Base-by-base conservation (phyloP, 2,888 invertebrate species). In the Polyommatus iphigenia region DNA sequence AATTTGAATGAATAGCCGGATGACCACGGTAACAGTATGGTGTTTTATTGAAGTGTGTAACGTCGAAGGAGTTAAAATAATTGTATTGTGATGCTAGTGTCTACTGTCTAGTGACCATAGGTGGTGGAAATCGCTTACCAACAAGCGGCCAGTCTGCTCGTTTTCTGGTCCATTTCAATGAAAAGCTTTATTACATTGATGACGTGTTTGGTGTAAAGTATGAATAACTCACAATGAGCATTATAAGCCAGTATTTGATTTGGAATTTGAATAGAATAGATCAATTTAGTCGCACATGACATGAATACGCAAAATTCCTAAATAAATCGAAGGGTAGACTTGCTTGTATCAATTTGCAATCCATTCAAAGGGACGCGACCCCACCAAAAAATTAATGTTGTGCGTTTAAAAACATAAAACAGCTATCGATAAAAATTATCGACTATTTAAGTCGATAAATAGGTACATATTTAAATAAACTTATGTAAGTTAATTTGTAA, bases 251-350 rank as follows among this genome's bases (percentile, higher is more conserved):
- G 80, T 79, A 81, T 83, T 84, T 82, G 84, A 85, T 84, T 84
- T 81, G 81, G 79, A 80, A 80, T 82, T 82, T 77, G 79, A 82
- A 81, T 81, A 83, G 84, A 85, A 85, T 84, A 80, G 83, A 81
- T 81, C 85, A 85, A 85, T 85, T 85, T 83, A 82, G 83, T 82
- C 82, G 81, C 79, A 82, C 86, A 85, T 84, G 87, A 85, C 85
- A 83, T 89, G 90, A 90, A 91, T 91, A 89, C 87, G 87, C 87
- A 88, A 90, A 89, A 90, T 89, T 89, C 88, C 86, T 88, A 90
- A 90, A 90, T 89, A 90, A 90, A 91, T 89, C 87, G 85, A 84
- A 86, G 85, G 84, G 87, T 87, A 87, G 86, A 87, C 86, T 87
- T 87, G 85, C 89, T 87, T 89, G 86, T 88, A 87, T 88, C 91